Base-by-base conservation (phyloP, 2,888 invertebrate genomes). In the Drosophila dives region DNA sequence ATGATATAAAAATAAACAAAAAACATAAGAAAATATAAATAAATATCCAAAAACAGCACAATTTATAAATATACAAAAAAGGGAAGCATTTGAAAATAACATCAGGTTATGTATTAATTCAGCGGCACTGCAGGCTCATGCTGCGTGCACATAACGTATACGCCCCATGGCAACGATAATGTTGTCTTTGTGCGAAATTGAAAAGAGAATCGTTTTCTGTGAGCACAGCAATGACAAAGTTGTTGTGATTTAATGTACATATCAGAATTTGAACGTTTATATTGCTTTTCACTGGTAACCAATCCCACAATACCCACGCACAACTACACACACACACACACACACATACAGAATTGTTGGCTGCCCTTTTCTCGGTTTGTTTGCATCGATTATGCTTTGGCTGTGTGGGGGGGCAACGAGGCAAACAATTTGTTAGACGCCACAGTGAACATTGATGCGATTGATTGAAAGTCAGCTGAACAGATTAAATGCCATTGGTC, bases 371-470 rank as follows among this genome's bases (percentile, higher is more conserved):
- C 66, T 59, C 69, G 72, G 67, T 66, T 75, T 60, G 29, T 29
- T 58, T 68, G 72, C 72, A 88, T 60, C 74, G 86, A 89, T 89
- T 89, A 89, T 84, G 72, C 82, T 66, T 54, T 54, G 65, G 62
- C 51, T 75, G 71, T 61, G 61, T 49, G 66, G 38, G 49, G 65
- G 58, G 58, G 88, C 89, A 80, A 29, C 68, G 66, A 85, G 62
- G 80, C 80, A 75, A 23, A 76, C 89, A 84, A 89, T 88, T 85
- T 85, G 85, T 86, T 85, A 79, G 89, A 77, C 80, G 86, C 77
- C 76, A 90, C 80, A 82, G 75, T 86, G 89, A 85, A 85, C 90
- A 85, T 88, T 88, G 88, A 90, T 86, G 83, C 85, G 90, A 77
- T 85, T 90, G 85, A 85, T 85, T 85, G 88, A 88, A 85, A 90